Evolutionary conservation across 2,797 vertebrate genomes (phyloP), one percentile per base, ranked within the genome.

Genomic region (Lycodopsis pacificus): DNA sequence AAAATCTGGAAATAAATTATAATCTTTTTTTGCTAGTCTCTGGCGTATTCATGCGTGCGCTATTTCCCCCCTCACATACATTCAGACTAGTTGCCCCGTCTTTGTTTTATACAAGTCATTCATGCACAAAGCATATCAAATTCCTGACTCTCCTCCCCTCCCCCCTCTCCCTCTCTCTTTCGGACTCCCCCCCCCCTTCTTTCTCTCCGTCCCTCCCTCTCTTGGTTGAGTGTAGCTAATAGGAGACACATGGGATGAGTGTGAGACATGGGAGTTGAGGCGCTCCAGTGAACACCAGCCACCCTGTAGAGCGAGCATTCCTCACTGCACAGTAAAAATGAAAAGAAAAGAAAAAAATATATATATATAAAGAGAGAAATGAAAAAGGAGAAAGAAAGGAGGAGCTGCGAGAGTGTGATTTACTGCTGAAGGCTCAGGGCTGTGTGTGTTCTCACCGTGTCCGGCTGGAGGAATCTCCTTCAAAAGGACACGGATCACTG

Each of bases 1-100:
- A 92, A 90, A 94, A 93, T 94, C 90, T 91, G 91, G 92, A 94
- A 96, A 96, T 96, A 96, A 96, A 96, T 94, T 91, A 92, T 93
- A 92, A 93, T 93, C 93, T 94, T 94, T 94, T 92, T 94, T 94
- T 95, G 93, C 89, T 87, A 91, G 77, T 83, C 75, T 82, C 76
- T 75, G 49, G 81, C 27, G 62, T 84, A 25, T 80, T 82, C 56
- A 44, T 85, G 79, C 20, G 56, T 85, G 64, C 73, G 66, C 77
- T 68, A 6, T 49, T 15, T 30, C 14, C 32, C 51, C 34, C 54
- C 54, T 75, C 68, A 77, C 81, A 83, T 84, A 90, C 86, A 87
- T 91, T 84, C 83, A 84, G 61, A 86, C 65, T 86, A 73, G 89
- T 86, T 85, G 71, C 83, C 79, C 82, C 56, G 80, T 89, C 91